phyloP scores from a whole-genome alignment of 2,888 invertebrate species.

The Aspidiotus rigidus region DNA sequence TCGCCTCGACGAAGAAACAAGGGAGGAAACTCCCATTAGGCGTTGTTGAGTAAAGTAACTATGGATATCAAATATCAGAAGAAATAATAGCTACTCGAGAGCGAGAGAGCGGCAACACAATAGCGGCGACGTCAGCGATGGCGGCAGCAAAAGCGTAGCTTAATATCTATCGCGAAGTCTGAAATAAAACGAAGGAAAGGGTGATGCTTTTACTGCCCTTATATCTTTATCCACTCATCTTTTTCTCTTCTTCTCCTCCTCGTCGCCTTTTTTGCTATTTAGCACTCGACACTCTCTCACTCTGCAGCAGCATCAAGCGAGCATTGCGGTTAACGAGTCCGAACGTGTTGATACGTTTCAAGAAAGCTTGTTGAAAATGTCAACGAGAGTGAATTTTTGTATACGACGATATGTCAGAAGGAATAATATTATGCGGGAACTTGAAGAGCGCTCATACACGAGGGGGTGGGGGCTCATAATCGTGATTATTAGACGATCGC shows the following conservation, averaged over 20 bases:
- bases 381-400: no score
- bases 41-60: slow-evolving; percentile 32
- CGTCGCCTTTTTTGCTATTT: slow-evolving; percentile 3
- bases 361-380: slow-evolving; percentile 1
- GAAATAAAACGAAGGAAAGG: slow-evolving; percentile 30
- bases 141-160: slow-evolving; percentile 23
- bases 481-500: no score
- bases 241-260: background rate
- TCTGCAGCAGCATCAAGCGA: slow-evolving; percentile 3
- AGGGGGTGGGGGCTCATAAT: no score
- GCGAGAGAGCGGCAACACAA: slow-evolving; percentile 24
- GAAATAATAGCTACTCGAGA: slow-evolving; percentile 30
- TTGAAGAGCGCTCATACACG: no score
- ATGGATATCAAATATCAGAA: slow-evolving; percentile 33
- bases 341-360: slow-evolving; percentile 29
- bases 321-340: slow-evolving; percentile 16
- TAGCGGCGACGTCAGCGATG: slow-evolving; percentile 23
- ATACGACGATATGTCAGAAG: no score
- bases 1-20: slow-evolving; percentile 24
- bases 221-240: slow-evolving; percentile 22
- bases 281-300: background rate
- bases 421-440: no score
- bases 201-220: slow-evolving; percentile 27
- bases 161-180: slow-evolving; percentile 18
- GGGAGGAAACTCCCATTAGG: slow-evolving; percentile 32